Conservation (phyloP, 2,797 vertebrate species). For the Sitta carolinensis region DNA sequence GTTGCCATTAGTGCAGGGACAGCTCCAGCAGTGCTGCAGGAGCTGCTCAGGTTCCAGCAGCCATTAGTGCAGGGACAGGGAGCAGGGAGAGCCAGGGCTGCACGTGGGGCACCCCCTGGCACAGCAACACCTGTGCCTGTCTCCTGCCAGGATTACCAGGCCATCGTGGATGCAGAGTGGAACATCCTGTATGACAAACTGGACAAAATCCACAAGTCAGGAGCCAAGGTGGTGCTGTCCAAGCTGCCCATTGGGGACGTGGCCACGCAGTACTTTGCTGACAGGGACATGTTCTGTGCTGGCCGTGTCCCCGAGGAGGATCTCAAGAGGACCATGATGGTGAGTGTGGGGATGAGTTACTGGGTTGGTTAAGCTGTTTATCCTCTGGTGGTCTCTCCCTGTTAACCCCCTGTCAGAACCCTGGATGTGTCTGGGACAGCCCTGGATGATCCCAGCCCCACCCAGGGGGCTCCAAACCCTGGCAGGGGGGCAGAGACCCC, state of each 20-base stretch:
- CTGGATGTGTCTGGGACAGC: no score
- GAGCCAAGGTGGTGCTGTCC: constrained; percentile 92
- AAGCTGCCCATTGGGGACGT: constrained; percentile 96
- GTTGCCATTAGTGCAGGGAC: no score
- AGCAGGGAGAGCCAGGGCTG: background rate
- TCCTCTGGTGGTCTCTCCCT: no score
- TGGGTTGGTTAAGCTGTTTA: no score
- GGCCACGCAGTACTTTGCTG: constrained; percentile 96
- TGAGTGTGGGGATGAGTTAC: constrained; percentile 19
- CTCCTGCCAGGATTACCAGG: constrained; percentile 90
- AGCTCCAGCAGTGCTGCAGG: no score
- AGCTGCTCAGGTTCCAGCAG: no score
- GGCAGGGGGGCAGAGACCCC: no score
- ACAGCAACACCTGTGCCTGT: accelerated
- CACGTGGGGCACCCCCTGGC: accelerated
- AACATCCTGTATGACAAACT: constrained; percentile 97
- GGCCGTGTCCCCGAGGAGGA: constrained; percentile 95
- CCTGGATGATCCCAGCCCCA: no score
- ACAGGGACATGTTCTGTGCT: constrained; percentile 96
- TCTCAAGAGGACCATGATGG: constrained; percentile 98
- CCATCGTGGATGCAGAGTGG: constrained; percentile 97
- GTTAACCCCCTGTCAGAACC: no score
- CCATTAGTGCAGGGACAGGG: background rate
- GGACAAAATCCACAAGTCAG: constrained; percentile 90
- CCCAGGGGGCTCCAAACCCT: no score